A percentile compares a stretch with the other conserved stretches of the same genome.
These are phyloP conservation scores for Drosophila tristis DNA, from an alignment of 1,140 invertebrate species.

Conservation along the genomic window DNA sequence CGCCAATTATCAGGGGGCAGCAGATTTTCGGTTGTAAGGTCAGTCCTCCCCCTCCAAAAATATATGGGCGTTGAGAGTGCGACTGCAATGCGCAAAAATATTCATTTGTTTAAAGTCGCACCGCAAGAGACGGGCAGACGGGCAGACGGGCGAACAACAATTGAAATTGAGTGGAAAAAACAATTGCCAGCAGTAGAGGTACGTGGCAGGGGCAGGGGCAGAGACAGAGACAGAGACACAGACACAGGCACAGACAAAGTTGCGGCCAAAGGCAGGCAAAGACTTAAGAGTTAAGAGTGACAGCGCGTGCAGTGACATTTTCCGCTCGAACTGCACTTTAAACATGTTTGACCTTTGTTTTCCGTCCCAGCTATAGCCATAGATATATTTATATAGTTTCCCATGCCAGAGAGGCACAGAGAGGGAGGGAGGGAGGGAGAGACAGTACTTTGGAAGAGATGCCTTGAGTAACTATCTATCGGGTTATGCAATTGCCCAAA, in stretches of 20 bases:
- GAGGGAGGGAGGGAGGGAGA: no score
- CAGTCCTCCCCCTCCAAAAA: slow-evolving; percentile 15
- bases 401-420: neutral
- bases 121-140: neutral
- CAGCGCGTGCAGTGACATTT: slow-evolving; percentile 76
- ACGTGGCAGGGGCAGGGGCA: no score
- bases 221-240: neutral
- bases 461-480: neutral
- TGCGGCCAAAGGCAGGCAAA: neutral
- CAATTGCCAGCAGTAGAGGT: slow-evolving; percentile 40
- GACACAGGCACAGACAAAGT: no score
- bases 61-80: slow-evolving; percentile 54
- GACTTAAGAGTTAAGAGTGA: slow-evolving; percentile 40
- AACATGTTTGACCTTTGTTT: slow-evolving; percentile 73
- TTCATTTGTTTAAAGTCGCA: slow-evolving; percentile 56
- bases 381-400: neutral
- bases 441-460: no score
- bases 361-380: slow-evolving; percentile 2
- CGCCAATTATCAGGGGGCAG: slow-evolving; percentile 30
- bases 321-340: slow-evolving; percentile 63
- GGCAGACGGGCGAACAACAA: slow-evolving; percentile 33
- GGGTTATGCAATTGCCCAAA: slow-evolving; percentile 43
- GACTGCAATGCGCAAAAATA: slow-evolving; percentile 74
- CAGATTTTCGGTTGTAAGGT: slow-evolving; percentile 32
- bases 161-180: slow-evolving; percentile 77